Conservation (phyloP, 2,797 vertebrate species). For the Aplochiton taeniatus region DNA sequence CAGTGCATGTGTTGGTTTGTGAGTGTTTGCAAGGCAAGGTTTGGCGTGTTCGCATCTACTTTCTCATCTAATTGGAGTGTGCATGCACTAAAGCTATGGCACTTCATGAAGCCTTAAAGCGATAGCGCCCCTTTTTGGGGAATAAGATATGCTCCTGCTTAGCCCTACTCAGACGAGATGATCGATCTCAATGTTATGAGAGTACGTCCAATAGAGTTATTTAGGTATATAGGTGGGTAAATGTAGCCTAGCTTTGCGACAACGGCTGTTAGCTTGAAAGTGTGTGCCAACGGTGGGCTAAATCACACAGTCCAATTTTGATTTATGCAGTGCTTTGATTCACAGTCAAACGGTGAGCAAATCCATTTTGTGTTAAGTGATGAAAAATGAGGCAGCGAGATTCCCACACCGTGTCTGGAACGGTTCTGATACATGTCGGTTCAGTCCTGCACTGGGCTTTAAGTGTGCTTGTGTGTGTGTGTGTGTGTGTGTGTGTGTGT, state of each 20-base stretch:
- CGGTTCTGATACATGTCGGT: conserved; percentile 31
- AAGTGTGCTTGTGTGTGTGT: conserved; percentile 6
- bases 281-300: not conserved
- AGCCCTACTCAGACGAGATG: too few species aligned
- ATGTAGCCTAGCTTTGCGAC: too few species aligned
- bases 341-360: conserved; percentile 34
- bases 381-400: conserved; percentile 48
- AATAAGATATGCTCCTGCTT: too few species aligned
- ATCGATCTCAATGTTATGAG: too few species aligned
- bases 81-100: too few species aligned
- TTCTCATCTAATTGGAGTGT: too few species aligned
- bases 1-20: not conserved
- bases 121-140: too few species aligned
- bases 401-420: conserved; percentile 49
- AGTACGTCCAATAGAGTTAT: too few species aligned
- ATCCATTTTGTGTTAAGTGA: conserved; percentile 51
- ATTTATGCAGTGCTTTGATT: conserved; percentile 26
- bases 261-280: conserved; percentile 8
- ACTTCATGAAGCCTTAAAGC: too few species aligned
- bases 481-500: conserved; percentile 15
- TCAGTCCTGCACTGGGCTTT: conserved; percentile 16
- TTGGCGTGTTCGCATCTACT: too few species aligned
- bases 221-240: too few species aligned
- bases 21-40: not conserved
- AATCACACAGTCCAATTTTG: conserved; percentile 7